Conservation (phyloP, 2,888 invertebrate species). For the Aspidapion aeneum region DNA sequence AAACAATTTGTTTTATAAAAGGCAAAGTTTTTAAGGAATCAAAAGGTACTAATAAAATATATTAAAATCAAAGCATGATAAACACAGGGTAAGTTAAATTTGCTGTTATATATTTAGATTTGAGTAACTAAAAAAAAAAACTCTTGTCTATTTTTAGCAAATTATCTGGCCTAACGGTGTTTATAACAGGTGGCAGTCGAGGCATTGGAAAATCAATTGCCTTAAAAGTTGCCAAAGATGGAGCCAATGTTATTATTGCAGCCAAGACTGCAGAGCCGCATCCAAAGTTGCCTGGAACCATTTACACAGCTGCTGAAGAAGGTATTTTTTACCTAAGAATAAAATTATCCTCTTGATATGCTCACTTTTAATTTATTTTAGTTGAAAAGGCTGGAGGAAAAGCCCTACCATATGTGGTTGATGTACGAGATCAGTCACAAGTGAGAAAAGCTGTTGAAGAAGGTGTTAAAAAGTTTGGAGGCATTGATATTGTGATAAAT, state of each 20-base stretch:
- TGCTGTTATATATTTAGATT: background rate
- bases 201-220: constrained; percentile 97
- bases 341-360: too few relatives aligned
- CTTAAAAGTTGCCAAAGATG: constrained; percentile 86
- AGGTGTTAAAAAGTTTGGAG: constrained; percentile 84
- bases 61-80: constrained; percentile 24
- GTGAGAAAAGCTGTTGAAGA: constrained; percentile 68
- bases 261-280: constrained; percentile 90
- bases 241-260: constrained; percentile 87
- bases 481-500: constrained; percentile 92
- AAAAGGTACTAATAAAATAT: background rate
- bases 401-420: constrained; percentile 82
- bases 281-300: constrained; percentile 89
- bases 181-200: constrained; percentile 94
- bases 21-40: too few relatives aligned
- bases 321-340: too few relatives aligned
- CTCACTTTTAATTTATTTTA: constrained; percentile 44
- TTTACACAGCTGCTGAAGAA: constrained; percentile 87
- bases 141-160: constrained; percentile 49
- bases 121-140: background rate
- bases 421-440: constrained; percentile 80
- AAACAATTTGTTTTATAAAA: too few relatives aligned
- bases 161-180: constrained; percentile 84
- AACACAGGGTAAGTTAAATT: constrained; percentile 29
- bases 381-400: constrained; percentile 86